Percentiles rank a stretch among this genome's conserved stretches.
phyloP scores from a whole-genome alignment of 2,113 vertebrate genomes.

The Actenoides hombroni region DNA sequence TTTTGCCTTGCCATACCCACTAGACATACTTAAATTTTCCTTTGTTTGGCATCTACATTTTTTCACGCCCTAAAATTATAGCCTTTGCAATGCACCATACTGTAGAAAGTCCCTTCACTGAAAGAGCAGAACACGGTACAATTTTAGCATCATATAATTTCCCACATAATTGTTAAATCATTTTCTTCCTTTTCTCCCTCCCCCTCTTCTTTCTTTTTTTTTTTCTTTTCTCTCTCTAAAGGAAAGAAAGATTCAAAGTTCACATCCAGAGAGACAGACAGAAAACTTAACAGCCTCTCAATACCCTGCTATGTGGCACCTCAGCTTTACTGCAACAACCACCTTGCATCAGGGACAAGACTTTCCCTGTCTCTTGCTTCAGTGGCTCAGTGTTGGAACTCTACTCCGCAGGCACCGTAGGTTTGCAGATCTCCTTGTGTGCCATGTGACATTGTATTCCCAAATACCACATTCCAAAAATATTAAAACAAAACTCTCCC shows the following conservation, averaged over 20 bases:
- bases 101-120: constrained; percentile 72
- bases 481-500: constrained; percentile 70
- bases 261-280: neutral
- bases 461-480: constrained; percentile 64
- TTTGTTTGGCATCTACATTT: constrained; percentile 76
- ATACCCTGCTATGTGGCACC: neutral
- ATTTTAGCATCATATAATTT: constrained; percentile 83
- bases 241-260: constrained; percentile 28
- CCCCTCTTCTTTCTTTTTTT: neutral
- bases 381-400: neutral
- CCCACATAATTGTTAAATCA: constrained; percentile 76
- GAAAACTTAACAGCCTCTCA: constrained; percentile 50
- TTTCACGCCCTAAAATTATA: constrained; percentile 74
- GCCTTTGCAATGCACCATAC: constrained; percentile 62
- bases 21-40: constrained; percentile 69
- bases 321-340: neutral
- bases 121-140: constrained; percentile 73
- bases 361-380: neutral
- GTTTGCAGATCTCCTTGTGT: constrained; percentile 29
- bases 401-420: neutral
- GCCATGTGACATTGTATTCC: constrained; percentile 55
- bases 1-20: constrained; percentile 47
- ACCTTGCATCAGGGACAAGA: neutral
- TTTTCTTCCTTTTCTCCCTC: constrained; percentile 71
- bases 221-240: constrained; percentile 6